Percentiles rank a stretch among this genome's conserved stretches.
Conservation (phyloP, 1,140 invertebrate genomes). For the Pachypeltis micranthus region DNA sequence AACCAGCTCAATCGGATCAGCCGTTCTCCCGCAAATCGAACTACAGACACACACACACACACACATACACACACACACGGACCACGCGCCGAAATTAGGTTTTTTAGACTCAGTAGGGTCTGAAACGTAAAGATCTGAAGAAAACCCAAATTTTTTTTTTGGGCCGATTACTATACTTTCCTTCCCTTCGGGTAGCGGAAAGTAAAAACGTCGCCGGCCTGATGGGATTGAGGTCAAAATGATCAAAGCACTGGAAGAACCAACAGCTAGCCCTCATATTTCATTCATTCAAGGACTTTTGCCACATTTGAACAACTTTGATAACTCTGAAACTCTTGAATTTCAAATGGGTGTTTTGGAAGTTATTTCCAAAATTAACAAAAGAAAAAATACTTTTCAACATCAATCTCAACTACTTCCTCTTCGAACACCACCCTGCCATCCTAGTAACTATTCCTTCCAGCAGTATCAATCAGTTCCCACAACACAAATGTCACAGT, state of each 20-base stretch:
- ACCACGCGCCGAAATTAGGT: too few species aligned
- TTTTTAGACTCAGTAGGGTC: too few species aligned
- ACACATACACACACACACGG: too few species aligned
- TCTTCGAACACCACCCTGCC: neutral
- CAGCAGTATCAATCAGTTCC: neutral
- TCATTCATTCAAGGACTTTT: slow-evolving; percentile 13
- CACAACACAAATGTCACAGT: neutral
- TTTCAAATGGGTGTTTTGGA: slow-evolving; percentile 13
- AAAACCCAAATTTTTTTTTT: too few species aligned
- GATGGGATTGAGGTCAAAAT: slow-evolving; percentile 15
- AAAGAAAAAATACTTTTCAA: slow-evolving; percentile 1
- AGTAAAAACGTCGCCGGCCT: slow-evolving; percentile 1
- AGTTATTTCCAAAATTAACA: slow-evolving; percentile 8
- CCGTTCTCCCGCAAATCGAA: too few species aligned
- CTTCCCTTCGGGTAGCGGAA: too few species aligned
- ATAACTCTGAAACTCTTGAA: neutral
- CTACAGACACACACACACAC: too few species aligned
- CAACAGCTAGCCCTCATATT: slow-evolving; percentile 6
- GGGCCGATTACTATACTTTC: too few species aligned
- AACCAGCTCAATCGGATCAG: too few species aligned
- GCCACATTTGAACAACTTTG: neutral
- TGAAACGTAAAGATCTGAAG: too few species aligned
- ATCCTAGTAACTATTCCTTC: neutral
- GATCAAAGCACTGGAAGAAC: slow-evolving; percentile 15
- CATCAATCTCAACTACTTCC: neutral